Conservation (phyloP, 1,140 invertebrate species). For the Panulirus ornatus region DNA sequence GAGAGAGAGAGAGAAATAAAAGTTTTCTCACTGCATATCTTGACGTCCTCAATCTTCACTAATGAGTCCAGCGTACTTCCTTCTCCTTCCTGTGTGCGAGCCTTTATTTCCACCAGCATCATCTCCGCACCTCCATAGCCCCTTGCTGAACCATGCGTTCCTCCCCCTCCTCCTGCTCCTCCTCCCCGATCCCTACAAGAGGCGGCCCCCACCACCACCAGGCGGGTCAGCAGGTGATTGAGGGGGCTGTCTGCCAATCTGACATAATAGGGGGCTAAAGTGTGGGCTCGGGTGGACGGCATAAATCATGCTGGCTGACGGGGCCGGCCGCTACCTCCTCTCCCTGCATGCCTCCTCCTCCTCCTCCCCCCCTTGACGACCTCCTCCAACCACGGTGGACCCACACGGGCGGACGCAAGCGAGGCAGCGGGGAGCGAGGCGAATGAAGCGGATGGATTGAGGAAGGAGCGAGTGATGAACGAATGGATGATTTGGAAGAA, state of each 20-base stretch:
- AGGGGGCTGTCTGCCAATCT: conserved; percentile 52
- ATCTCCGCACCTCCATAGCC: background rate
- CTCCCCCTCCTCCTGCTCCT: background rate
- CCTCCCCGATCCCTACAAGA: background rate
- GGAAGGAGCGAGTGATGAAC: conserved; percentile 7
- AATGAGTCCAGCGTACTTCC: no score
- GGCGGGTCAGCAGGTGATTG: conserved; percentile 10
- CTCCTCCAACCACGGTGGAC: background rate
- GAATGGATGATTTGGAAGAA: no score
- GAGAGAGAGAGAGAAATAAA: conserved; percentile 11
- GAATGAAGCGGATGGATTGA: conserved; percentile 30
- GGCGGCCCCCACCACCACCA: background rate
- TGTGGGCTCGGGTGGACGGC: conserved; percentile 48
- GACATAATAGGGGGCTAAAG: conserved; percentile 54
- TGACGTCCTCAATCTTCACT: background rate
- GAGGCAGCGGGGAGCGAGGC: background rate
- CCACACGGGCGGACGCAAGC: background rate
- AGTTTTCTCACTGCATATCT: background rate
- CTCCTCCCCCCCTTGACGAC: background rate
- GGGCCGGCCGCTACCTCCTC: conserved; percentile 23
- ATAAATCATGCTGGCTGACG: conserved; percentile 50
- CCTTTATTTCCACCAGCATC: background rate
- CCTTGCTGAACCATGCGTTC: background rate
- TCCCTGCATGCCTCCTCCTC: background rate
- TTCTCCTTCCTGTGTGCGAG: no score